These are phyloP conservation scores for Alethe castanea DNA, from an alignment of 2,113 vertebrate species.

Conservation along the genomic window DNA sequence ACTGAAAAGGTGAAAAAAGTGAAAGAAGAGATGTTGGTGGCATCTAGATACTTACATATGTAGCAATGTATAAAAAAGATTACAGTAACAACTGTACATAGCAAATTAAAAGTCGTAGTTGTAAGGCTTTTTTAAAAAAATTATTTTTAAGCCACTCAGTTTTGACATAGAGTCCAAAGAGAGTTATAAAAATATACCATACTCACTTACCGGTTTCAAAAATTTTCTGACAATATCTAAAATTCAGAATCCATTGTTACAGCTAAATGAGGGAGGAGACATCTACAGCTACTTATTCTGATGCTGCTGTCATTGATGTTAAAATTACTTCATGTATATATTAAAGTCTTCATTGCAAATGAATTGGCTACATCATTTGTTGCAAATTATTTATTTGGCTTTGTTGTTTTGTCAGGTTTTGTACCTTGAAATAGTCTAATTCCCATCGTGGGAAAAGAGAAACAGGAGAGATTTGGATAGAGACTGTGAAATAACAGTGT, in stretches of 20 bases:
- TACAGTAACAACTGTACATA: background rate
- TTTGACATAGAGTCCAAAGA: background rate
- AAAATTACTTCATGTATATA: background rate
- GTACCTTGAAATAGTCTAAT: background rate
- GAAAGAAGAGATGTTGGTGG: background rate
- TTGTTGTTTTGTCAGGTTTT: background rate
- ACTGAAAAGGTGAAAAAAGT: background rate
- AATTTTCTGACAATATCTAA: background rate
- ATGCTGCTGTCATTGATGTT: background rate
- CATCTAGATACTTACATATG: background rate
- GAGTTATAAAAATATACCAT: background rate
- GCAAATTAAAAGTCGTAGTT: background rate
- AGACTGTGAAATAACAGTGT: background rate
- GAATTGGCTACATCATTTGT: background rate
- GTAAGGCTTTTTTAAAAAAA: background rate
- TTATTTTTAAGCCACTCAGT: background rate
- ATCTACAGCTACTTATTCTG: background rate
- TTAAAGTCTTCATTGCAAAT: background rate
- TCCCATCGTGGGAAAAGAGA: background rate
- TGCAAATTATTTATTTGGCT: background rate
- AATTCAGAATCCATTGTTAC: background rate
- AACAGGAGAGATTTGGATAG: background rate
- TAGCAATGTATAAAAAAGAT: background rate
- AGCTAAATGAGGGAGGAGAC: background rate
- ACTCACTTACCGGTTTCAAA: background rate